Conservation (phyloP, 2,888 invertebrate species). For the Lepidochitona cinerea region DNA sequence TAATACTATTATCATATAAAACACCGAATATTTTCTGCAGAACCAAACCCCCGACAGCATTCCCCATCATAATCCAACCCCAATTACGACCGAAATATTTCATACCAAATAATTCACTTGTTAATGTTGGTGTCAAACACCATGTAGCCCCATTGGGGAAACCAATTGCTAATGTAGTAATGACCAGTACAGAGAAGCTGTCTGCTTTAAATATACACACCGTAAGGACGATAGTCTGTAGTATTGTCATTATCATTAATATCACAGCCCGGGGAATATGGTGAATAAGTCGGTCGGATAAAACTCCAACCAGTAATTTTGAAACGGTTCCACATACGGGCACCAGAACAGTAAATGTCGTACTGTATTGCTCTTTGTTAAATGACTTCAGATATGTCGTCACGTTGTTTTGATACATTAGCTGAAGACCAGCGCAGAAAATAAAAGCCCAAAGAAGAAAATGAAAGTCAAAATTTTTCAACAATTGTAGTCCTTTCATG, state of each 20-base stretch:
- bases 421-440: constrained; percentile 51
- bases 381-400: constrained; percentile 52
- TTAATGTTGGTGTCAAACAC: constrained; percentile 56
- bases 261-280: constrained; percentile 46
- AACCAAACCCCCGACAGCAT: constrained; percentile 45
- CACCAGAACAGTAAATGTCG: constrained; percentile 46
- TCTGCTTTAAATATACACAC: constrained; percentile 48
- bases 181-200: constrained; percentile 36
- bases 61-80: constrained; percentile 55
- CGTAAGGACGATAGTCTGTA: constrained; percentile 42
- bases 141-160: constrained; percentile 55
- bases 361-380: constrained; percentile 43
- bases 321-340: constrained; percentile 47
- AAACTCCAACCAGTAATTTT: constrained; percentile 47
- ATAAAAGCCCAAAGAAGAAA: constrained; percentile 52
- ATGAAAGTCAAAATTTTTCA: constrained; percentile 47
- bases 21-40: constrained; percentile 48
- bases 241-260: constrained; percentile 40
- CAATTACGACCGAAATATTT: constrained; percentile 55
- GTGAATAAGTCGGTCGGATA: constrained; percentile 45
- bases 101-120: constrained; percentile 56
- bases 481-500: constrained; percentile 40
- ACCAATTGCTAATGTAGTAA: constrained; percentile 43
- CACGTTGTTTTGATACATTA: constrained; percentile 51
- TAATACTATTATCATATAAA: constrained; percentile 46